Conservation (phyloP, 2,797 vertebrate genomes). For the Galaxias olidus region DNA sequence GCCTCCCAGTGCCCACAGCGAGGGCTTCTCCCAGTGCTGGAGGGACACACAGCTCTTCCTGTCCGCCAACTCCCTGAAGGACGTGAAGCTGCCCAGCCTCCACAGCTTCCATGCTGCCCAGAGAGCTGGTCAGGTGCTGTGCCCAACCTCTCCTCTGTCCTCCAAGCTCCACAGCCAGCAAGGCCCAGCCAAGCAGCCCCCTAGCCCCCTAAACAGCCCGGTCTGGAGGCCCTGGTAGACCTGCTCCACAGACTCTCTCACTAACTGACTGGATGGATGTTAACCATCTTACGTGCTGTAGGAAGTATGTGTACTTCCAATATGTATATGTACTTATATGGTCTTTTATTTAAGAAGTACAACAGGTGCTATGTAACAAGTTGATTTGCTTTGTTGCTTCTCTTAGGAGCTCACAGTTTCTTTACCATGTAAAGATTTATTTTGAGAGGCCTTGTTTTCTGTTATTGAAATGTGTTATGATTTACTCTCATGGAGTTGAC, state of each 20-base stretch:
- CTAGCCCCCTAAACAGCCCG: conserved; percentile 14
- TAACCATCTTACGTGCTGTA: conserved; percentile 38
- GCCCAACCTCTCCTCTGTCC: conserved; percentile 20
- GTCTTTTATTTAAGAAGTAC: conserved; percentile 1
- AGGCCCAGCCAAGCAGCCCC: conserved; percentile 44
- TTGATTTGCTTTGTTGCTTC: conserved; percentile 2
- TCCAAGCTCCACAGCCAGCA: conserved; percentile 28
- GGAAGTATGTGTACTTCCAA: conserved; percentile 30
- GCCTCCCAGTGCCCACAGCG: conserved; percentile 63
- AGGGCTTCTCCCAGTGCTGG: conserved; percentile 72
- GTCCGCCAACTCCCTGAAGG: conserved; percentile 62
- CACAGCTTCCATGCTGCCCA: conserved; percentile 31
- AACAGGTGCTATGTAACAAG: neutral
- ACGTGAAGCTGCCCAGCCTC: conserved; percentile 40
- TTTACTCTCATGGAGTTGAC: conserved; percentile 39
- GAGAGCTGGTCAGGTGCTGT: conserved; percentile 24
- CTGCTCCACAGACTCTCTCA: conserved; percentile 3
- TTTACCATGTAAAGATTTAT: conserved; percentile 18
- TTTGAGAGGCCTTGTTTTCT: conserved; percentile 12
- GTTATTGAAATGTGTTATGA: conserved; percentile 9
- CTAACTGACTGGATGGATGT: conserved; percentile 39
- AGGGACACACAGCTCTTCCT: conserved; percentile 72
- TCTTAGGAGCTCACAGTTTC: neutral
- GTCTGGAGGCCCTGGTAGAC: conserved; percentile 62
- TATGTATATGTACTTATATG: neutral